Percentiles rank a stretch among this genome's conserved stretches.
These are phyloP conservation scores for Cinclus mexicanus DNA, from an alignment of 2,113 vertebrate genomes.

Conservation along the genomic window DNA sequence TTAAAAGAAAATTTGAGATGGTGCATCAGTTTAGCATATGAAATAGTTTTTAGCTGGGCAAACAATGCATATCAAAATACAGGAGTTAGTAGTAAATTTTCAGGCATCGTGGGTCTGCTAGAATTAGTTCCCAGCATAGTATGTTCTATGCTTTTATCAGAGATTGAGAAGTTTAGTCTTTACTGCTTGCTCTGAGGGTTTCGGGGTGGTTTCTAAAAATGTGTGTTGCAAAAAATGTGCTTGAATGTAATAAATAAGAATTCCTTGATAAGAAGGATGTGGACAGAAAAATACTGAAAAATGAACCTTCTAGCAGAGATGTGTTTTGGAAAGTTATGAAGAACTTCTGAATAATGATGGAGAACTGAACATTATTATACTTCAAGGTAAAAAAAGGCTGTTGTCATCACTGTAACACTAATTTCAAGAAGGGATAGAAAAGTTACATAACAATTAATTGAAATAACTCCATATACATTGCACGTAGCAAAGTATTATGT, in stretches of 20 bases:
- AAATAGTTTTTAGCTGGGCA: background rate
- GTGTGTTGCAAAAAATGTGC: background rate
- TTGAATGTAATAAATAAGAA: background rate
- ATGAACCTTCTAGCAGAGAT: background rate
- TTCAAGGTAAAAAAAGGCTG: accelerated
- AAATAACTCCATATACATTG: background rate
- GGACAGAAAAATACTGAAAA: background rate
- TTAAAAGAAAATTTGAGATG: background rate
- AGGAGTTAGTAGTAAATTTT: background rate
- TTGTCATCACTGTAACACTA: background rate
- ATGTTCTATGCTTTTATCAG: background rate
- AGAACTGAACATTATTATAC: background rate
- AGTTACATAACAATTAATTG: background rate
- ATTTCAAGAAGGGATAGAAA: background rate
- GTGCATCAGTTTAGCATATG: background rate
- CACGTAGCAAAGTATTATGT: background rate
- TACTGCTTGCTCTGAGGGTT: background rate
- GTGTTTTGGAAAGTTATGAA: background rate
- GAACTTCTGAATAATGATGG: background rate
- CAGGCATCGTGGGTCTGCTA: background rate
- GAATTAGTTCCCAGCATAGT: background rate
- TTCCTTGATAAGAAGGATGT: background rate
- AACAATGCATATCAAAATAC: background rate
- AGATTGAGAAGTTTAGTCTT: background rate
- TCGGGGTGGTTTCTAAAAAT: background rate